Evolutionary conservation across 2,113 vertebrate species (phyloP).

Genomic region (Zapornia atra): DNA sequence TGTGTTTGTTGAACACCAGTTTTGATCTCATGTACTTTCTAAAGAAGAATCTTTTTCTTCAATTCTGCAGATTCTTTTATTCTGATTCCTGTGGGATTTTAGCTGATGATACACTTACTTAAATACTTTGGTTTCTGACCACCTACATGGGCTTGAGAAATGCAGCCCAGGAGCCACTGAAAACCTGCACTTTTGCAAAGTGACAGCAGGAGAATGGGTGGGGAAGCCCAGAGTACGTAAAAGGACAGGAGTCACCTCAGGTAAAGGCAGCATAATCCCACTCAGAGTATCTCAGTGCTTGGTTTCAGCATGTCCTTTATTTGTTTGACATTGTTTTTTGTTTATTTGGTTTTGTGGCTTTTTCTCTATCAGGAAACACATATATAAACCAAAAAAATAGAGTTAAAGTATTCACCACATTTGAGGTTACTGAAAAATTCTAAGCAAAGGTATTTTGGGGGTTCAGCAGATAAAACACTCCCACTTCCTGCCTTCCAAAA

Average conservation of each 20-base stretch:
- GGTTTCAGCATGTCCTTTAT: fast-evolving
- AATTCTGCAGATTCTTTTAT: background rate
- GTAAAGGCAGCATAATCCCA: background rate
- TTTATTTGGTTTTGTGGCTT: background rate
- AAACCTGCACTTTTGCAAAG: background rate
- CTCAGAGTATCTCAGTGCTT: background rate
- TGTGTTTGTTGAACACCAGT: background rate
- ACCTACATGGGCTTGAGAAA: background rate
- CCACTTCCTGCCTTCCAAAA: background rate
- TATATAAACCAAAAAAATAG: background rate
- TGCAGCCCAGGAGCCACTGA: background rate
- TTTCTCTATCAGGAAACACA: background rate
- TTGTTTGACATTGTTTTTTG: background rate
- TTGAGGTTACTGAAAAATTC: background rate
- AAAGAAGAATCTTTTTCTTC: background rate
- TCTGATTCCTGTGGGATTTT: background rate
- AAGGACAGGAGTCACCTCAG: background rate
- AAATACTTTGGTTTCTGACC: background rate
- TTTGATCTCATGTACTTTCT: background rate
- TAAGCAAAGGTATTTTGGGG: background rate
- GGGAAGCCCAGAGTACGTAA: no score
- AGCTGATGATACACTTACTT: background rate
- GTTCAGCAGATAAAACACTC: background rate
- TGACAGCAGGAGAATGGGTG: background rate
- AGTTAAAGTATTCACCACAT: background rate